Conservation (phyloP, 1,140 invertebrate genomes). For the Whitmania pigra region DNA sequence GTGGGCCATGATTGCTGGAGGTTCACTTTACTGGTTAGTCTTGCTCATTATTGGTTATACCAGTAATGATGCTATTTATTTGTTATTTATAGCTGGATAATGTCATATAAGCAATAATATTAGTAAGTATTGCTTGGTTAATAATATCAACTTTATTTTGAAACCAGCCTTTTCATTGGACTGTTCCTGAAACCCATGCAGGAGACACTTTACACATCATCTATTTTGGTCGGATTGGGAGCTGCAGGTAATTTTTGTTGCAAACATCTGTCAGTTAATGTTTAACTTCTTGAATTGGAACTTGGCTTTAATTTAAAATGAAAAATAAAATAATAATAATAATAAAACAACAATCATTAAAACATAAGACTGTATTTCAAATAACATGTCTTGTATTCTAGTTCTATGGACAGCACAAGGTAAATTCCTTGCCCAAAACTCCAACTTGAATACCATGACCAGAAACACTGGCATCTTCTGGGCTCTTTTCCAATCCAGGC, state of each 20-base stretch:
- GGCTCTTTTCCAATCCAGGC: constrained; percentile 82
- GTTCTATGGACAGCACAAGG: constrained; percentile 63
- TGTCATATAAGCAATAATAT: background rate
- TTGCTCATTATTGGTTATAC: constrained; percentile 3
- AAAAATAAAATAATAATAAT: background rate
- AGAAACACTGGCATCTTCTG: constrained; percentile 89
- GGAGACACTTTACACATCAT: constrained; percentile 67
- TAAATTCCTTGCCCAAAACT: constrained; percentile 81
- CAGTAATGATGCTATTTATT: background rate
- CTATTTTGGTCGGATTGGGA: constrained; percentile 70
- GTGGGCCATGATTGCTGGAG: constrained; percentile 69
- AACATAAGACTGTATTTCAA: background rate
- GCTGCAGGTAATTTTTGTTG: constrained; percentile 51
- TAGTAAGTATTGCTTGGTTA: background rate
- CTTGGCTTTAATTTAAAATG: background rate
- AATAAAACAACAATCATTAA: background rate
- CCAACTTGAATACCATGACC: constrained; percentile 68
- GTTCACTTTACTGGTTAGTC: constrained; percentile 51
- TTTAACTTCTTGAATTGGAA: background rate
- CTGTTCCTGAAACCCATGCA: constrained; percentile 68
- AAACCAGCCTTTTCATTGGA: constrained; percentile 44
- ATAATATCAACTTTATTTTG: constrained; percentile 5
- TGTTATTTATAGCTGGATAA: no score
- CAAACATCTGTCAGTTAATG: background rate
- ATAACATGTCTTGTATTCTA: constrained; percentile 20